Percentiles rank a stretch among this genome's conserved stretches.
phyloP scores from a whole-genome alignment of 2,888 invertebrate species.

The Deilephila elpenor region DNA sequence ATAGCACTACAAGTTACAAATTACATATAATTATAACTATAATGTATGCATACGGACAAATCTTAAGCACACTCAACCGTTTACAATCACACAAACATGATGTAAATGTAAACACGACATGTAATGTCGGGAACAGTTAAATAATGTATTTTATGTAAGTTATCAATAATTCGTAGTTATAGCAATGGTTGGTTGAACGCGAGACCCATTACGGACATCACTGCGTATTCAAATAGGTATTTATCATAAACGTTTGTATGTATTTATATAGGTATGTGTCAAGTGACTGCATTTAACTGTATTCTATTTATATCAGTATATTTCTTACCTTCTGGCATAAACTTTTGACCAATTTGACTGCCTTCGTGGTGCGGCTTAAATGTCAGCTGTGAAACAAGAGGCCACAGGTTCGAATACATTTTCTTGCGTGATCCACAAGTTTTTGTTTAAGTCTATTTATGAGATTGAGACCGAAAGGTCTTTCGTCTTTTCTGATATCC shows the following conservation, averaged over 20 bases:
- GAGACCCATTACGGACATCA: background rate
- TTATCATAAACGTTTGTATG: conserved; percentile 7
- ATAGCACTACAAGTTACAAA: too few relatives aligned
- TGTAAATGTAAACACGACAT: background rate
- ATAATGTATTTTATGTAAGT: conserved; percentile 11
- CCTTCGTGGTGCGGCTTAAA: too few relatives aligned
- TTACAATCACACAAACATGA: background rate
- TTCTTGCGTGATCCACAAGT: too few relatives aligned
- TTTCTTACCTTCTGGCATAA: too few relatives aligned
- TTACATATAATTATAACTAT: background rate
- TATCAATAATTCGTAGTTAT: conserved; percentile 8
- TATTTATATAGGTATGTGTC: background rate
- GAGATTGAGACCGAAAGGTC: too few relatives aligned
- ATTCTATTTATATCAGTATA: too few relatives aligned
- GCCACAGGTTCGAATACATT: too few relatives aligned
- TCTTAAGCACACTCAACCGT: background rate
- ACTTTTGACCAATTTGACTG: too few relatives aligned
- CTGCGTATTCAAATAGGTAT: background rate
- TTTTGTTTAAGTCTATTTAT: too few relatives aligned
- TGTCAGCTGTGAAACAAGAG: too few relatives aligned
- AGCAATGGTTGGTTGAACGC: background rate
- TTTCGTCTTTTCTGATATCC: too few relatives aligned
- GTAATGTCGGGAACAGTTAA: background rate
- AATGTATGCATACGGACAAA: background rate
- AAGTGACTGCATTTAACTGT: too few relatives aligned